Base-by-base conservation (phyloP, 2,888 invertebrate genomes). In the Tenthredo distinguenda region DNA sequence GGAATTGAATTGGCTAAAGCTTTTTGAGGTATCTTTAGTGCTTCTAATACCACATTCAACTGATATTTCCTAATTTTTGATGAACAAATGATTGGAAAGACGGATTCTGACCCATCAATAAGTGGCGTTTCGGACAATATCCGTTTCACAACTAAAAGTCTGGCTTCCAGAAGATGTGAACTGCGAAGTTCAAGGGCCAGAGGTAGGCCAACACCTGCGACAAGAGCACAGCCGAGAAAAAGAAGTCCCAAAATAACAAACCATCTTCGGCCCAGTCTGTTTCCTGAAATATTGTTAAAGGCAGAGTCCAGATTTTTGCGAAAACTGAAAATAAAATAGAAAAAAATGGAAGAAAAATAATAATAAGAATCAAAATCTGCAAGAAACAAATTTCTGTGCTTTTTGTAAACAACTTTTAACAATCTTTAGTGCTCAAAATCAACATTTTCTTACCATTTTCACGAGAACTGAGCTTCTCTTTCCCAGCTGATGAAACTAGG, bases 131-230 rank as follows among this genome's bases (percentile, higher is more conserved):
- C 95, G 6, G 94, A 94, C 0, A 95, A 90, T 87, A 95, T 92
- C 47, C 95, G 94, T 40, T 94, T 92, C 26, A 95, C 95, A 74
- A 95, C 95, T 71, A 95, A 93, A 68, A 95, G 91, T 15, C 95
- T 93, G 0, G 95, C 95, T 90, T 95, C 95, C 76, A 95, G 89
- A 77, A 95, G 90, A 43, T 95, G 95, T 0, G 95, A 95, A 68
- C 95, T 94, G 26, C 95, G 93, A 71, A 95, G 89, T 88, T 95
- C 95, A 31, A 95, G 90, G 1, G 95, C 95, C 85, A 95, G 89
- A 2, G 95, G 95, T 83, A 95, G 88, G 84, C 94, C 94, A 34
- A 94, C 92, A 10, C 93, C 94, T 26, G 93, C 92, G 31, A 94
- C 90, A 87, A 94, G 90, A 74, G 93, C 93, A 87, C 93, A 93